phyloP scores from a whole-genome alignment of 2,888 invertebrate species.

The Andrena camellia region DNA sequence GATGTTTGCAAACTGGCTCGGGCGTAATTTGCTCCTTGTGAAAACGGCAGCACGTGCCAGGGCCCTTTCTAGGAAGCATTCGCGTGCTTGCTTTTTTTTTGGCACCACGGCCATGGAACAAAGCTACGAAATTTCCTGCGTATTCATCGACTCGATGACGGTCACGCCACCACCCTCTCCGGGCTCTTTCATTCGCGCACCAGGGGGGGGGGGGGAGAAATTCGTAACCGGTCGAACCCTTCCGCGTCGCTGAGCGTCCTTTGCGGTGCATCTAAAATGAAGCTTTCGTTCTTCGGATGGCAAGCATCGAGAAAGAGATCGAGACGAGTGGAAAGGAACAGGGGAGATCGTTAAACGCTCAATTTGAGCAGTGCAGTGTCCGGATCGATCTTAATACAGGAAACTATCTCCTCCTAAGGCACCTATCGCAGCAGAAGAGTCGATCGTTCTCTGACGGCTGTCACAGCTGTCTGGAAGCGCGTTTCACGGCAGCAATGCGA shows the following conservation, averaged over 20 bases:
- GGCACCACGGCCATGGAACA: slow-evolving; percentile 21
- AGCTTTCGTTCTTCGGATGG: background rate
- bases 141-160: slow-evolving; percentile 35
- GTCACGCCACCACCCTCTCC: slow-evolving; percentile 36
- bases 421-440: slow-evolving; percentile 23
- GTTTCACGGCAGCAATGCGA: background rate
- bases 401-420: slow-evolving; percentile 37
- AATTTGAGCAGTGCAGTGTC: background rate
- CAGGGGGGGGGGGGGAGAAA: slow-evolving; percentile 24
- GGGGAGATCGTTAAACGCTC: slow-evolving; percentile 7
- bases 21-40: slow-evolving; percentile 58
- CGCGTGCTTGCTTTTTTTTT: slow-evolving; percentile 22
- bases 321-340: background rate
- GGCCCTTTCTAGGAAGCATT: slow-evolving; percentile 35
- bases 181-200: background rate
- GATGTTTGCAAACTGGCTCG: slow-evolving; percentile 67
- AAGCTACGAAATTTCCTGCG: slow-evolving; percentile 55
- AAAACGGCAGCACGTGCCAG: slow-evolving; percentile 65
- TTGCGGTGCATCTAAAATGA: background rate
- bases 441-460: slow-evolving; percentile 33
- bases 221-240: slow-evolving; percentile 37
- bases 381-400: slow-evolving; percentile 27
- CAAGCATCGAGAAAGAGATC: background rate
- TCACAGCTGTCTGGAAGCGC: slow-evolving; percentile 38
- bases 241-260: background rate